Evolutionary conservation across 2,797 vertebrate species (phyloP).

Genomic region (Oreochromis mossambicus): DNA sequence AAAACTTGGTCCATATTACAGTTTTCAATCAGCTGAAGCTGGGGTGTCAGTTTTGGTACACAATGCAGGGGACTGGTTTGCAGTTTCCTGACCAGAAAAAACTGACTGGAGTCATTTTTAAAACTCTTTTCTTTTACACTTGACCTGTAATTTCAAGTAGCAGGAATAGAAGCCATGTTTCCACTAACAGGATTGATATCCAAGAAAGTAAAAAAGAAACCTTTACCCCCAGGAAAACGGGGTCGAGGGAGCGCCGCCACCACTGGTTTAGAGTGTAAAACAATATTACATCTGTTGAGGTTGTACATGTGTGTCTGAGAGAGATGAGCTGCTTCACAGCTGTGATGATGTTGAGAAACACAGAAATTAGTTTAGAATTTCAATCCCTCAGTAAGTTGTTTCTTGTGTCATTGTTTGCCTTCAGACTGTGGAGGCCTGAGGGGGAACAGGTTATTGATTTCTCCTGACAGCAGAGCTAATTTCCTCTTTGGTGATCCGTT

Average conservation of each 20-base stretch:
- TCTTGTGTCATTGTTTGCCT: background rate
- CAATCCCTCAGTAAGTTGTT: background rate
- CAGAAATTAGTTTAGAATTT: background rate
- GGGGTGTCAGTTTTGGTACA: background rate
- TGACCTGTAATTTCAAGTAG: slow-evolving; percentile 42
- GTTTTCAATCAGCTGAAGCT: background rate
- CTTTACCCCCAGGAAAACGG: background rate
- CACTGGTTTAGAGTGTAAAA: background rate
- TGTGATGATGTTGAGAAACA: background rate
- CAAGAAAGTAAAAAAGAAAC: slow-evolving; percentile 43
- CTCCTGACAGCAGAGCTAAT: slow-evolving; percentile 32
- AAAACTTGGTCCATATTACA: background rate
- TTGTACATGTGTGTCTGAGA: background rate
- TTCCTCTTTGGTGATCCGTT: slow-evolving; percentile 12
- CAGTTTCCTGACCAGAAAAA: background rate
- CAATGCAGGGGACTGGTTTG: background rate
- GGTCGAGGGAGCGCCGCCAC: background rate
- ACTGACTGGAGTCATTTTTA: slow-evolving; percentile 21
- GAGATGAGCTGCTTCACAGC: background rate
- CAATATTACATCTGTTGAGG: background rate
- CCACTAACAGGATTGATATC: slow-evolving; percentile 38
- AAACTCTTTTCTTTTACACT: slow-evolving; percentile 10
- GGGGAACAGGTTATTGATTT: slow-evolving; percentile 45
- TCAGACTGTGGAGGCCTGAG: background rate
- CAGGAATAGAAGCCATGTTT: slow-evolving; percentile 28